Conservation (phyloP, 37 sponge, comb jelly and placozoan genomes). For the Theonella swinhoei region DNA sequence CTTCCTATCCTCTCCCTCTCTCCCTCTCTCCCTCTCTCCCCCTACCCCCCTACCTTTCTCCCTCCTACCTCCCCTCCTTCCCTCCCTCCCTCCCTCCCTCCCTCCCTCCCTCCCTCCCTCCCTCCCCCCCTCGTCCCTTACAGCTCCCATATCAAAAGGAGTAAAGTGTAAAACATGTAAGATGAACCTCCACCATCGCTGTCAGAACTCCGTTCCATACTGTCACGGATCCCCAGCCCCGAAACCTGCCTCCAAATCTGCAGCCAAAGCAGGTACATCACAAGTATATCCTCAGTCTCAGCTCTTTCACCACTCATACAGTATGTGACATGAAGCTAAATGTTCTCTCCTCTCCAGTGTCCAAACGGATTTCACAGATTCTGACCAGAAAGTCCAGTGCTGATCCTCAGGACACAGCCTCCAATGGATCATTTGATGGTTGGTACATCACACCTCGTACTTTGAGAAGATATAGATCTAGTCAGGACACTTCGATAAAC, state of each 20-base stretch:
- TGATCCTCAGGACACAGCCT: not conserved
- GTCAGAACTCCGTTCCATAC: conserved; percentile 65
- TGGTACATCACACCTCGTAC: not conserved
- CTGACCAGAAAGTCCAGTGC: not conserved
- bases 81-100: conserved; percentile 5
- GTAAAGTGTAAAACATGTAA: conserved; percentile 73
- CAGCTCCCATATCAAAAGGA: conserved; percentile 54
- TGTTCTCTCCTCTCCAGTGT: too few species aligned
- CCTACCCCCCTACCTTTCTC: not conserved
- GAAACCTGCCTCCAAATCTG: not conserved
- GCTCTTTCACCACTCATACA: not conserved
- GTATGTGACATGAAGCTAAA: not conserved
- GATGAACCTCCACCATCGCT: conserved; percentile 67
- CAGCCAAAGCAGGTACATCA: not conserved
- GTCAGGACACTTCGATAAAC: not conserved
- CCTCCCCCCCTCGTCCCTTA: not conserved
- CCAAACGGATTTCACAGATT: not conserved
- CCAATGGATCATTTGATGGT: not conserved
- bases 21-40: too few species aligned
- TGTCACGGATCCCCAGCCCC: conserved; percentile 33
- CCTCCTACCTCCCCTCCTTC: not conserved
- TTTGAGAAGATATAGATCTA: too few species aligned
- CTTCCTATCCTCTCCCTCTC: not conserved
- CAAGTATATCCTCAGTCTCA: not conserved
- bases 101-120: conserved; percentile 5